These are phyloP conservation scores for Bergia sp. DNA, from an alignment of 92 coral and sea anemone species.

Conservation along the genomic window DNA sequence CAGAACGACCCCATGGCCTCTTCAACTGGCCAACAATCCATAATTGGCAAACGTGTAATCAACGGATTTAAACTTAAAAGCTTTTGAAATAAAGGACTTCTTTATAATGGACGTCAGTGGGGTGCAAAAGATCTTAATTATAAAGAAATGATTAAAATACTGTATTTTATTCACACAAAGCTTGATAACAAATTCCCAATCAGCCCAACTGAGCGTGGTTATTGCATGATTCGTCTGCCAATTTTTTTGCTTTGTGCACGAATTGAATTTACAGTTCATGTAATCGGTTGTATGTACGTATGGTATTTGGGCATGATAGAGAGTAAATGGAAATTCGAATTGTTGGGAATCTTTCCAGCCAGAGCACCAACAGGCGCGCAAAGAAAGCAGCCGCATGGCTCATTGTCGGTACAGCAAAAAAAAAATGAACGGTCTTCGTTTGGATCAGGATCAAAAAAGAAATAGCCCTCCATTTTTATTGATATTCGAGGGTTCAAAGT, in stretches of 20 bases:
- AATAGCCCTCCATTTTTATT: no score
- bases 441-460: no score
- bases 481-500: no score
- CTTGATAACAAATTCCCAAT: background rate
- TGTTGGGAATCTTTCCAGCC: no score
- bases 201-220: background rate
- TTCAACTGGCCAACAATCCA: background rate
- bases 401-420: no score
- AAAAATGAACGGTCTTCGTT: no score
- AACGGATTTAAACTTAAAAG: background rate
- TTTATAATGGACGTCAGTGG: background rate
- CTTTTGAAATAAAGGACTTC: background rate
- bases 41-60: background rate
- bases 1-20: background rate
- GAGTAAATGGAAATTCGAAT: no score
- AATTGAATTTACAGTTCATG: background rate
- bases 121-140: background rate
- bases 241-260: background rate
- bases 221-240: background rate
- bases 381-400: no score
- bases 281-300: no score
- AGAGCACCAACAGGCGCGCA: no score
- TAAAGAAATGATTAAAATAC: background rate
- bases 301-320: no score
- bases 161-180: background rate